Evolutionary conservation across 2,888 invertebrate genomes (phyloP), one percentile per base, ranked within the genome.

Genomic region (Lacanobia oleracea): DNA sequence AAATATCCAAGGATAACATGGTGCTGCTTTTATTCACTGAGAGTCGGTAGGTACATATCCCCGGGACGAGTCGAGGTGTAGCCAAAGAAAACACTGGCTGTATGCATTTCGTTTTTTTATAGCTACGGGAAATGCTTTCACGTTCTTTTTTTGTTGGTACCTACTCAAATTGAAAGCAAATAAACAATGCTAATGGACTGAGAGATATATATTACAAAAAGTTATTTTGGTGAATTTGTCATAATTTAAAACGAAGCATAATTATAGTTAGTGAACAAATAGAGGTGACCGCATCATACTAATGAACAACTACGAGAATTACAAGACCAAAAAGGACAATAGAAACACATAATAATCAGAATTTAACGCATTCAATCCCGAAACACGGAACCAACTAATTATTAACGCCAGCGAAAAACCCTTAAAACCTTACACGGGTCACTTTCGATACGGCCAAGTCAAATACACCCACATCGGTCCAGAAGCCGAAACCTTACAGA

Each of bases 401-500:
- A 75, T 71, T 40, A 67, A 63, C 51, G 18, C 7, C 21, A 66
- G 37, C 57, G 50, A 70, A 75, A 70, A 82, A 63, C 67, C 75
- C 50, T 57, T 40, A 54, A 68, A 48, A 63, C 54, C 54, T 54
- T 61, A 65, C 71, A 69, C 67, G 61, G 62, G 79, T 72, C 77
- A 72, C 63, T 79, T 78, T 76, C 83, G 85, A 86, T 86, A 76
- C 67, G 57, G 62, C 45, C 77, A 76, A 85, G 76, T 81, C 75
- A 86, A 85, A 86, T 69, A 81, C 33, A 64, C 68, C 79, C 77
- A 77, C 84, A 56, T 76, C 77, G 75, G 77, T 80, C 81, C 79
- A 76, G 84, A 83, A 88, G 85, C 82, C 82, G 72, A 83, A 85
- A 88, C 89, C 88, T 87, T 84, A 76, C 83, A 87, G 87, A 91